A percentile compares a stretch with the other conserved stretches of the same genome.
phyloP scores from a whole-genome alignment of 2,797 vertebrate genomes.

The Sebastiscus albofasciatus region DNA sequence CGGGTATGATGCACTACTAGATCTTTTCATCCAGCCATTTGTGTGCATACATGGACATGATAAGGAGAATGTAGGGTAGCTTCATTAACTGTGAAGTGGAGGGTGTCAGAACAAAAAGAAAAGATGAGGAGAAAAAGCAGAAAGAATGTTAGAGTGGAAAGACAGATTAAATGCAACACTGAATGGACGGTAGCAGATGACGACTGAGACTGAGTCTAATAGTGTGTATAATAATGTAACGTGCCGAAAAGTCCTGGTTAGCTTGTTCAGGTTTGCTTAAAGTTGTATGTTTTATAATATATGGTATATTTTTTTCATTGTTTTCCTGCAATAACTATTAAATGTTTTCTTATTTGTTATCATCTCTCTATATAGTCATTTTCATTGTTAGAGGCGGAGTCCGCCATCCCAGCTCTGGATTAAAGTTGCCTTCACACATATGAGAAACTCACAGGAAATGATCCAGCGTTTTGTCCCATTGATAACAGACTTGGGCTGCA shows the following conservation, averaged over 20 bases:
- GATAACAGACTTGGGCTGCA: rapidly evolving
- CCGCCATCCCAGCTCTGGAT: neutral
- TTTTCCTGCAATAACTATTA: neutral
- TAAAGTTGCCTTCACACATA: neutral
- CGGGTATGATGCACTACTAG: neutral
- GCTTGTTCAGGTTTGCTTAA: neutral
- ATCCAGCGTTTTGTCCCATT: neutral
- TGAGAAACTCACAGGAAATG: neutral
- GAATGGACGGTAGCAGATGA: neutral
- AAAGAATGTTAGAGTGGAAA: neutral
- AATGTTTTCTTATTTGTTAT: neutral
- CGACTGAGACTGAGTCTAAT: neutral
- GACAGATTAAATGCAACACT: neutral
- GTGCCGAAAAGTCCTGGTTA: neutral
- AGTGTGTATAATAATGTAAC: neutral
- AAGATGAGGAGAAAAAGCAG: neutral
- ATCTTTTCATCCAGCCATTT: constrained; percentile 9
- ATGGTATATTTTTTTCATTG: neutral
- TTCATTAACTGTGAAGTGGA: constrained; percentile 6
- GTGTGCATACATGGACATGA: constrained; percentile 13
- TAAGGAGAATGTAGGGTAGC: neutral
- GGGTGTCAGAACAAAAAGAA: constrained; percentile 2
- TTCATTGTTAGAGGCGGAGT: neutral
- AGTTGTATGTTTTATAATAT: neutral
- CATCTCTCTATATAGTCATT: neutral